Percentiles rank a stretch among this genome's conserved stretches.
phyloP scores from a whole-genome alignment of 2,888 invertebrate species.

The Sceliomorpha sp. region DNA sequence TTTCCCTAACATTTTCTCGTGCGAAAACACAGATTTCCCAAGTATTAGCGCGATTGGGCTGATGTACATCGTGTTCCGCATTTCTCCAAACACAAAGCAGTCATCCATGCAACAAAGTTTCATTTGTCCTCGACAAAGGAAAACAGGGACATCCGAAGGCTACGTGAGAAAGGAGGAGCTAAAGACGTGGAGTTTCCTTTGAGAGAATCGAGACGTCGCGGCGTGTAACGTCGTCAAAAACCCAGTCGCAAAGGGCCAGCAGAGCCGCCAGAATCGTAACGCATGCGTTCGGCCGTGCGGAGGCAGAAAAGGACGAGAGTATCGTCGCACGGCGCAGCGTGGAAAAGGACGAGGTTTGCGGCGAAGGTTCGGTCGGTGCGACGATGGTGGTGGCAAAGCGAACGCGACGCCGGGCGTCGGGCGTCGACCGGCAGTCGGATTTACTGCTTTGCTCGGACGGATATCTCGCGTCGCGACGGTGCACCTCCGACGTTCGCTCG shows the following conservation, averaged over 20 bases:
- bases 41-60: too few relatives aligned
- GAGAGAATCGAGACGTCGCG: slow-evolving; percentile 39
- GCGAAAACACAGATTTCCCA: too few relatives aligned
- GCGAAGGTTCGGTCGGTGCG: slow-evolving; percentile 54
- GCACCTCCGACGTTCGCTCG: slow-evolving; percentile 8
- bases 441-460: slow-evolving; percentile 68
- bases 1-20: too few relatives aligned
- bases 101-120: too few relatives aligned
- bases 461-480: slow-evolving; percentile 54
- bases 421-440: slow-evolving; percentile 78
- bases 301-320: slow-evolving; percentile 56
- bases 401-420: slow-evolving; percentile 67
- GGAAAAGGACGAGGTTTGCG: slow-evolving; percentile 50
- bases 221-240: slow-evolving; percentile 42
- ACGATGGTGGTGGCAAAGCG: slow-evolving; percentile 55
- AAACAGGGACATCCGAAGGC: too few relatives aligned
- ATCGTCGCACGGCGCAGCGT: slow-evolving; percentile 58
- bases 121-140: too few relatives aligned
- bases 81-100: too few relatives aligned
- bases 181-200: slow-evolving; percentile 33
- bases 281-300: slow-evolving; percentile 56
- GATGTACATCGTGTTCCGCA: too few relatives aligned
- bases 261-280: slow-evolving; percentile 37
- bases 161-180: too few relatives aligned
- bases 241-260: slow-evolving; percentile 34